A percentile compares a stretch with the other conserved stretches of the same genome.
Evolutionary conservation across 2,888 invertebrate genomes (phyloP).

Genomic region (Saturnia pavonia): DNA sequence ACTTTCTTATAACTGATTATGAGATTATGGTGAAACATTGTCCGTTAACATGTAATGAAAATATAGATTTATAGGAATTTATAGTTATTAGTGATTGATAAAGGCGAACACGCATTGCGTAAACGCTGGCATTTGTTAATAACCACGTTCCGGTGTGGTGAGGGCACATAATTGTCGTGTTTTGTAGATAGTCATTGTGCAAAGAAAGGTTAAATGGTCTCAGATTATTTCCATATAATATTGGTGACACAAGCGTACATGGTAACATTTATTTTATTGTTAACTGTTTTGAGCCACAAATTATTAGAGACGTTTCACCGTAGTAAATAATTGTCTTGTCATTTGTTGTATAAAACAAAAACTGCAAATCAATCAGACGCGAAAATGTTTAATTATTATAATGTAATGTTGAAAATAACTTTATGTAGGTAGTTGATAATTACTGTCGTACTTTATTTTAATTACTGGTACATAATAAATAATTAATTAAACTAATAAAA

Average conservation of each 20-base stretch:
- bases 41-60: not conserved
- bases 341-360: too few species aligned
- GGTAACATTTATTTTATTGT: not conserved
- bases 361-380: too few species aligned
- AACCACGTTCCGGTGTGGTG: conserved; percentile 2
- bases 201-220: not conserved
- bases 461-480: too few species aligned
- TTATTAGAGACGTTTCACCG: too few species aligned
- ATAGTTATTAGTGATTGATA: not conserved
- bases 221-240: not conserved
- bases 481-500: too few species aligned
- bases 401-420: too few species aligned
- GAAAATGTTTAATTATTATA: too few species aligned
- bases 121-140: not conserved
- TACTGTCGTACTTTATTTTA: too few species aligned
- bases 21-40: not conserved
- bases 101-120: not conserved
- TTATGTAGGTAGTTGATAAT: too few species aligned
- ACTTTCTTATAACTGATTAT: not conserved
- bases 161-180: not conserved
- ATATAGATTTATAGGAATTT: not conserved
- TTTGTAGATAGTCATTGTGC: not conserved
- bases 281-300: not conserved
- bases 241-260: not conserved
- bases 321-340: too few species aligned